Percentiles rank a stretch among this genome's conserved stretches.
These are phyloP conservation scores for Lepetodrilus schrolli DNA, from an alignment of 2,888 invertebrate genomes.

Conservation along the genomic window DNA sequence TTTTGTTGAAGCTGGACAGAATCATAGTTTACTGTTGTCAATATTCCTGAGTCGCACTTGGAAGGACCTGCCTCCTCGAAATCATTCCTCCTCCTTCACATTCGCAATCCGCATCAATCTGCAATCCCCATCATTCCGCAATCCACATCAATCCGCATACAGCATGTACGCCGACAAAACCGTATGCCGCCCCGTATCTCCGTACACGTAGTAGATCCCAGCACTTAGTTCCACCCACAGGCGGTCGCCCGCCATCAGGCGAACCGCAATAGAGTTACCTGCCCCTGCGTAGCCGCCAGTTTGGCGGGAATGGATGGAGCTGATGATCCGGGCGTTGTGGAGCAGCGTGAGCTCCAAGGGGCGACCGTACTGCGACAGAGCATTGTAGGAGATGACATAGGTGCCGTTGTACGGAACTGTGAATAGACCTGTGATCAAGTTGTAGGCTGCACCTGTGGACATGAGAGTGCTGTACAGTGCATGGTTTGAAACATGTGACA, in stretches of 20 bases:
- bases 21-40: no score
- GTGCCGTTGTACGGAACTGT: neutral
- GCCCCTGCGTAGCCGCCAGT: constrained; percentile 10
- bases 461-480: neutral
- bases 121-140: no score
- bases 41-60: no score
- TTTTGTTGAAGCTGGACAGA: no score
- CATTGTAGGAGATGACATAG: constrained; percentile 23
- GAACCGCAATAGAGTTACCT: neutral
- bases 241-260: neutral
- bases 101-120: no score
- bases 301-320: constrained; percentile 1
- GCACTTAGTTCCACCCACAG: constrained; percentile 2
- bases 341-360: neutral
- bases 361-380: neutral
- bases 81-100: no score
- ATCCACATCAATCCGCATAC: neutral
- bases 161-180: neutral
- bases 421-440: constrained; percentile 16
- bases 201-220: constrained; percentile 10
- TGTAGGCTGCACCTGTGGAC: neutral
- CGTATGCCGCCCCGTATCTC: neutral
- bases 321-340: constrained; percentile 4
- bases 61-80: no score
- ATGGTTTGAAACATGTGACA: neutral